Percentiles rank a stretch among this genome's conserved stretches.
phyloP scores from a whole-genome alignment of 2,797 vertebrate species.

The Gymnothorax javanicus region DNA sequence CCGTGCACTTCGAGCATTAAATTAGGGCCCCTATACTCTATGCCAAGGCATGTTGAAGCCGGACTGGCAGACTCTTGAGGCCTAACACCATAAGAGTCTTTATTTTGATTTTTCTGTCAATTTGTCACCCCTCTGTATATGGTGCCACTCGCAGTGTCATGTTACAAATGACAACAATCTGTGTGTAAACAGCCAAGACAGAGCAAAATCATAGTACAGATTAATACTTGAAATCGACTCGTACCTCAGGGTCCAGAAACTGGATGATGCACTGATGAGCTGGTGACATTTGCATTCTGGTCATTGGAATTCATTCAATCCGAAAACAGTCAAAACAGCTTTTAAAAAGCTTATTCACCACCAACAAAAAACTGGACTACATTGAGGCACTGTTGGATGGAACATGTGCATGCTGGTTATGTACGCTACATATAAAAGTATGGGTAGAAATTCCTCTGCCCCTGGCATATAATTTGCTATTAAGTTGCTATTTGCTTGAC shows the following conservation, averaged over 20 bases:
- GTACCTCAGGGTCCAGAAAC: neutral
- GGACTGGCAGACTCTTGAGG: too few relatives aligned
- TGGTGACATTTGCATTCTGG: neutral
- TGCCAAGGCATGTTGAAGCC: too few relatives aligned
- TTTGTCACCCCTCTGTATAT: too few relatives aligned
- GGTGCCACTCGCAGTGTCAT: too few relatives aligned
- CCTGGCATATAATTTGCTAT: too few relatives aligned
- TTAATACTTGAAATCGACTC: neutral
- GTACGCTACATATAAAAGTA: neutral
- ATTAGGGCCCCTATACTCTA: too few relatives aligned
- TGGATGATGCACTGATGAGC: neutral
- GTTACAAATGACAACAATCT: neutral
- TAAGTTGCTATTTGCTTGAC: too few relatives aligned
- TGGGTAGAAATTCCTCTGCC: constrained; percentile 5
- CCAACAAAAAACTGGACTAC: neutral
- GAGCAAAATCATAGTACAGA: neutral
- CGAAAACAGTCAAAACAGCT: neutral
- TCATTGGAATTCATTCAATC: neutral
- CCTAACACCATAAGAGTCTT: too few relatives aligned
- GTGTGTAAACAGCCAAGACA: neutral
- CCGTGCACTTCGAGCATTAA: too few relatives aligned
- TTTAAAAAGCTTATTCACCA: neutral
- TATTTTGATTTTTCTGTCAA: too few relatives aligned
- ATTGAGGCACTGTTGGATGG: neutral
- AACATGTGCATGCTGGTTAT: neutral